Evolutionary conservation across 2,797 vertebrate genomes (phyloP).

Genomic region (Numenius phaeopus): DNA sequence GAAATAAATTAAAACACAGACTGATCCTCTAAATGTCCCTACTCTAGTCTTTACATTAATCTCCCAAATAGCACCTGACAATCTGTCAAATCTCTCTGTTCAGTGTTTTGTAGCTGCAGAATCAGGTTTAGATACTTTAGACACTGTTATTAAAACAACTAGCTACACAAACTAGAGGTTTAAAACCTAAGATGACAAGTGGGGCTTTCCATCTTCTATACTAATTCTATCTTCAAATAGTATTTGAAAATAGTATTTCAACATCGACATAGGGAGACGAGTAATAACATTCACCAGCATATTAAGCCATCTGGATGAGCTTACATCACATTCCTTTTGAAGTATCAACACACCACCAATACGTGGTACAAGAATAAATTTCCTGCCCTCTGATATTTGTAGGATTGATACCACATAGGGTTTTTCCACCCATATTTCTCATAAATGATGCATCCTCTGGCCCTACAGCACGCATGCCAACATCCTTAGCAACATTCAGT

Average conservation of each 20-base stretch:
- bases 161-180: neutral
- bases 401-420: neutral
- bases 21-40: neutral
- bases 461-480: neutral
- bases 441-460: neutral
- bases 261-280: neutral
- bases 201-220: neutral
- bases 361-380: neutral
- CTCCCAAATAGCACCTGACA: neutral
- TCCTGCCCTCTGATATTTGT: neutral
- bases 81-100: neutral
- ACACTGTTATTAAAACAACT: neutral
- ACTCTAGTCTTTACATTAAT: neutral
- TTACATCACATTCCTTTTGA: neutral
- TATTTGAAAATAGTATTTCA: constrained; percentile 2
- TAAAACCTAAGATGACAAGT: constrained; percentile 8
- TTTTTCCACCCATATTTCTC: neutral
- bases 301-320: constrained; percentile 33
- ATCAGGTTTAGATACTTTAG: neutral
- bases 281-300: neutral
- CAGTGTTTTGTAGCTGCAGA: neutral
- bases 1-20: neutral
- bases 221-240: neutral
- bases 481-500: neutral
- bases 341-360: neutral